These are phyloP conservation scores for Bradynema listronoti DNA, from an alignment of 1,140 invertebrate species.

Conservation along the genomic window DNA sequence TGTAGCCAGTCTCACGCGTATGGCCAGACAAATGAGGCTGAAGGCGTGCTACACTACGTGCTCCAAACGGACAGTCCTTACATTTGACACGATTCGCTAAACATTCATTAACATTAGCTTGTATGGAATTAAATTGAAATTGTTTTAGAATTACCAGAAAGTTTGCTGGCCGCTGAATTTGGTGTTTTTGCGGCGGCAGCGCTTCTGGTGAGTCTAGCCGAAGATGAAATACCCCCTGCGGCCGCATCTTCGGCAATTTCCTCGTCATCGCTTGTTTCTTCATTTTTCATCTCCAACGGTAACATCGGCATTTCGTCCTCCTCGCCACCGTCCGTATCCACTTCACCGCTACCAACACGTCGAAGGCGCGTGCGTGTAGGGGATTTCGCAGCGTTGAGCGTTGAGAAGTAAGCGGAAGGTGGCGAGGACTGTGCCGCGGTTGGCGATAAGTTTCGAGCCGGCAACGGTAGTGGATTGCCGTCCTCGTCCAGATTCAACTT, in stretches of 20 bases:
- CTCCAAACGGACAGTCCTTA: conserved; percentile 39
- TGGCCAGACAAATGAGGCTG: conserved; percentile 30
- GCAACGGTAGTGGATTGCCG: conserved; percentile 7
- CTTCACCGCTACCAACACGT: neutral
- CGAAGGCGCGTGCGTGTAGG: neutral
- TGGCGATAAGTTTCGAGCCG: neutral
- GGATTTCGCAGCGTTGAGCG: neutral
- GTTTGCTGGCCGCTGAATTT: too few relatives aligned
- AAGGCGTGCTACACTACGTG: conserved; percentile 23
- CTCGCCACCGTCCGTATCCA: neutral
- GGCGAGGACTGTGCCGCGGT: neutral
- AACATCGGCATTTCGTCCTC: conserved; percentile 20
- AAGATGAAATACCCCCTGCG: too few relatives aligned
- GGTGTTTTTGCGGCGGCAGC: too few relatives aligned
- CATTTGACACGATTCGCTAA: too few relatives aligned
- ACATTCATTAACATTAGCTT: too few relatives aligned
- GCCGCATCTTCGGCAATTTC: too few relatives aligned
- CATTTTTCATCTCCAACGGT: neutral
- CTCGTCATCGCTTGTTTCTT: too few relatives aligned
- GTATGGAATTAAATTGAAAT: too few relatives aligned
- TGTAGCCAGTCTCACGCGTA: conserved; percentile 23
- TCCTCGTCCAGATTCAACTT: conserved; percentile 21
- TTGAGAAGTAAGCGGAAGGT: neutral
- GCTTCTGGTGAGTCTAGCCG: too few relatives aligned
- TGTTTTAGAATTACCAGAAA: too few relatives aligned